phyloP scores from a whole-genome alignment of 2,113 vertebrate genomes.

The Callipepla californica region DNA sequence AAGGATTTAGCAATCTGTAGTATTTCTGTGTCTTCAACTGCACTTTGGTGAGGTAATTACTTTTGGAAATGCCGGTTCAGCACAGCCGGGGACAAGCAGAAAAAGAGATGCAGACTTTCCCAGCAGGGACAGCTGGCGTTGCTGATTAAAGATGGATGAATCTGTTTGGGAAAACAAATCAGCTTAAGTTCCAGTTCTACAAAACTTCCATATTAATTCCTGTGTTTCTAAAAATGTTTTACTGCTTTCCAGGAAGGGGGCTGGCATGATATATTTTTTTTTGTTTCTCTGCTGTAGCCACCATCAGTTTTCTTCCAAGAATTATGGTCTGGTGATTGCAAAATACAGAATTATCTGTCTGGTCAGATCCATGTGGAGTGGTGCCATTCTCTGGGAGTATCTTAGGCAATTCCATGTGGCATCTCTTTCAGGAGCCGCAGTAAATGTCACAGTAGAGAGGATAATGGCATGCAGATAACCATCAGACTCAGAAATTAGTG shows the following conservation, averaged over 20 bases:
- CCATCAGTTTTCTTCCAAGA: not conserved
- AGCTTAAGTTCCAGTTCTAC: not conserved
- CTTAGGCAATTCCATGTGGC: not conserved
- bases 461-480: not conserved
- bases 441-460: not conserved
- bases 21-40: not conserved
- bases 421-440: not conserved
- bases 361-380: not conserved
- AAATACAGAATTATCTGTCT: slow-evolving; percentile 7
- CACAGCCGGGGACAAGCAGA: slow-evolving; percentile 8
- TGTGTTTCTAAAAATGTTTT: not conserved
- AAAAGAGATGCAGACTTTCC: slow-evolving; percentile 24
- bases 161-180: slow-evolving; percentile 52
- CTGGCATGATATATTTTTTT: not conserved
- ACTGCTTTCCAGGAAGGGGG: not conserved
- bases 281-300: not conserved
- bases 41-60: not conserved
- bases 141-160: slow-evolving; percentile 51
- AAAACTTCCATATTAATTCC: slow-evolving; percentile 30
- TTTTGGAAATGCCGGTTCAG: slow-evolving; percentile 43
- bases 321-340: not conserved
- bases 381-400: not conserved
- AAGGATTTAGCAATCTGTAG: not conserved
- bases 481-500: not conserved
- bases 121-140: slow-evolving; percentile 42